Evolutionary conservation across 2,888 invertebrate genomes (phyloP), one percentile per base, ranked within the genome.

Genomic region (Chloromyia formosa): DNA sequence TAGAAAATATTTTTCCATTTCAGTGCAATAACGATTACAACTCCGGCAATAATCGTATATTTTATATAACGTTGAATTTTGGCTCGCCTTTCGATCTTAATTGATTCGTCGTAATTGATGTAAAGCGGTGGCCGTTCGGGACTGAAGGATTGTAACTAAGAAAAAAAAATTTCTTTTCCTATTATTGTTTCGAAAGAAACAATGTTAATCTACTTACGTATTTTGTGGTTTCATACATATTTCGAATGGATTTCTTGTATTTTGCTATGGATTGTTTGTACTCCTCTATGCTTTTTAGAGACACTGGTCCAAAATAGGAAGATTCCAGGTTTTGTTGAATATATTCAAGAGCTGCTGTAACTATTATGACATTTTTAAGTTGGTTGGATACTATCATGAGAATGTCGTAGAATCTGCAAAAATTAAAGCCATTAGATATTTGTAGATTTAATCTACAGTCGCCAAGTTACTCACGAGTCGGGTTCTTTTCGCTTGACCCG

Each of bases 341-440:
- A 66, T 80, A 85, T 35, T 80, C 81, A 1, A 85, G 14, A 0
- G 83, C 79, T 2, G 84, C 78, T 75, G 80, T 83, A 0, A 84
- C 80, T 1, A 83, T 81, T 2, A 84, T 78, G 73, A 84, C 77
- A 78, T 84, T 82, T 80, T 83, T 84, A 42, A 85, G 75, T 77
- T 84, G 84, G 79, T 84, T 85, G 64, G 83, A 83, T 0, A 83
- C 80, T 10, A 85, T 78, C 81, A 84, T 80, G 0, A 85, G 81
- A 12, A 85, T 82, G 72, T 84, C 83, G 76, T 84, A 84, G 75
- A 85, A 85, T 75, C 84, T 84, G 74, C 12, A 78, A 79, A 61
- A 54, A 35, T 7, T 2, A 2, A 35, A 35, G 7, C 27, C 2
- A 35, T 35, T 7, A n/a, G n/a, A n/a, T n/a, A 35, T 35, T 2